phyloP scores from a whole-genome alignment of 1,140 invertebrate genomes.

The Drosophila insularis region DNA sequence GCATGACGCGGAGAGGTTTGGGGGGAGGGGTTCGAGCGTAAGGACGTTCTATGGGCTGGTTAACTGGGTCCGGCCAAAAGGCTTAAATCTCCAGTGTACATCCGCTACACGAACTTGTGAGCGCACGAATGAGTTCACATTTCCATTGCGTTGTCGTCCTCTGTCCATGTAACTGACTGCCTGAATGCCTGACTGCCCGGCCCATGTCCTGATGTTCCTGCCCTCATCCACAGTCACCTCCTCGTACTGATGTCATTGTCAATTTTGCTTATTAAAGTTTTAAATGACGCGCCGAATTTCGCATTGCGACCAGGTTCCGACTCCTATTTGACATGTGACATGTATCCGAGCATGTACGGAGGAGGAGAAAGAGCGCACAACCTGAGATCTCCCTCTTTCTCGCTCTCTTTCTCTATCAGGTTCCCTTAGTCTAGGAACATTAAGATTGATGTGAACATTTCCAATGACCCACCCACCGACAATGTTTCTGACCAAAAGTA shows the following conservation, averaged over 20 bases:
- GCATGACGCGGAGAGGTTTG: not conserved
- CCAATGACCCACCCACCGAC: slow-evolving; percentile 25
- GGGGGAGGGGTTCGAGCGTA: not conserved
- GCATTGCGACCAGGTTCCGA: slow-evolving; percentile 52
- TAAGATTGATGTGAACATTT: slow-evolving; percentile 76
- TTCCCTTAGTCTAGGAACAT: slow-evolving; percentile 31
- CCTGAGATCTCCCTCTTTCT: slow-evolving; percentile 53
- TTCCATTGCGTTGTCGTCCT: slow-evolving; percentile 36
- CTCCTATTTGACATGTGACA: slow-evolving; percentile 62
- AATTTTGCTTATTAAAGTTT: slow-evolving; percentile 80
- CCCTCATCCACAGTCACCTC: not conserved
- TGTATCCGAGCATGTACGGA: slow-evolving; percentile 1
- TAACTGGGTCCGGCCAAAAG: slow-evolving; percentile 34
- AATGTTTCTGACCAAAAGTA: slow-evolving; percentile 60
- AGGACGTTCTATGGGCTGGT: slow-evolving; percentile 1
- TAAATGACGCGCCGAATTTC: slow-evolving; percentile 78
- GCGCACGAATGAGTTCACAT: slow-evolving; percentile 62
- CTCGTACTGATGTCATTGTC: slow-evolving; percentile 57
- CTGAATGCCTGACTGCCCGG: not conserved
- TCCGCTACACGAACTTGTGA: slow-evolving; percentile 74
- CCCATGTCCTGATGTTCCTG: slow-evolving; percentile 20
- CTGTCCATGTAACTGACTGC: slow-evolving; percentile 14
- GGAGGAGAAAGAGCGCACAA: slow-evolving; percentile 18
- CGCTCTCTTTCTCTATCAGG: too few species aligned
- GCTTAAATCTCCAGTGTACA: slow-evolving; percentile 78